Percentiles rank a stretch among this genome's conserved stretches.
These are phyloP conservation scores for Ranitomeya imitator DNA, from an alignment of 2,113 vertebrate genomes.

Conservation along the genomic window DNA sequence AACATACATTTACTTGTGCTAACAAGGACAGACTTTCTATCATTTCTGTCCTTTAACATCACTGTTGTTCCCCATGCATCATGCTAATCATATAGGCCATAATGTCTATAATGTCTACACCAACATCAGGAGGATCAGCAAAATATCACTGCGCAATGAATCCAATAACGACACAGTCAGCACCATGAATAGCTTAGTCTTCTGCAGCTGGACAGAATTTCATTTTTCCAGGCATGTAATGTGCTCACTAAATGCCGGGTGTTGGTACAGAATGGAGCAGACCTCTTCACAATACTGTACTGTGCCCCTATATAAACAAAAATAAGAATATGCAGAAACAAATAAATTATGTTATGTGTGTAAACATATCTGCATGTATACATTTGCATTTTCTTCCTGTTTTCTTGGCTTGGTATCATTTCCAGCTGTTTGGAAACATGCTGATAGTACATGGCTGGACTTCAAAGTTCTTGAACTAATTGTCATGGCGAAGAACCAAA, in stretches of 20 bases:
- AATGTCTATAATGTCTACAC: background rate
- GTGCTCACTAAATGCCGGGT: background rate
- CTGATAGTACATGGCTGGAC: constrained; percentile 26
- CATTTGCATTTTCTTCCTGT: background rate
- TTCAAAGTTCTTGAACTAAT: constrained; percentile 16
- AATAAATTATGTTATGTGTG: too few relatives aligned
- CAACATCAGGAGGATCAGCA: background rate
- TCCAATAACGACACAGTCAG: background rate
- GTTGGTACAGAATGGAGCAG: background rate
- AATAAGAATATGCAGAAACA: background rate
- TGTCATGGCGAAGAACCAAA: constrained; percentile 10
- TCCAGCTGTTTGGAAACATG: constrained; percentile 26
- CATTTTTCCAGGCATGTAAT: background rate
- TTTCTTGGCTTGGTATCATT: background rate
- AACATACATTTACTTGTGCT: background rate
- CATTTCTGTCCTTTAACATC: background rate
- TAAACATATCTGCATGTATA: constrained; percentile 19
- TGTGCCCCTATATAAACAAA: background rate
- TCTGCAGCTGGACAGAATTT: background rate
- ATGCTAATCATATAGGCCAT: background rate
- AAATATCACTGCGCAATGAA: background rate
- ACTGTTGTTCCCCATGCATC: background rate
- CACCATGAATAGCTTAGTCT: background rate
- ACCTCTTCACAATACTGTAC: background rate
- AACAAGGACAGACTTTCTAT: background rate